phyloP scores from a whole-genome alignment of 2,888 invertebrate species.

The Mythimna pallens region DNA sequence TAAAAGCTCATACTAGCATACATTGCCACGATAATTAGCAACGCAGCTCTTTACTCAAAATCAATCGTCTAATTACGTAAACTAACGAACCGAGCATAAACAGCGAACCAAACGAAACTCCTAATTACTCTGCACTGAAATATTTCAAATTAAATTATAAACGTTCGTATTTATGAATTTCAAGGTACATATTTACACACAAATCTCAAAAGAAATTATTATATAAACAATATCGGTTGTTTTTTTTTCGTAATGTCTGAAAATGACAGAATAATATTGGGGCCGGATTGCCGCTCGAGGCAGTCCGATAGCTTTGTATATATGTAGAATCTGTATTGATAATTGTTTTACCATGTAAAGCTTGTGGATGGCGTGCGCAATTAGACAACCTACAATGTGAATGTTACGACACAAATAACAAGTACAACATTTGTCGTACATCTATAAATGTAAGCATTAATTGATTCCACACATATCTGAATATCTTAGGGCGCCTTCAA shows the following conservation, averaged over 20 bases:
- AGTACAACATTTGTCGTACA: neutral
- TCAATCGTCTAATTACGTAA: constrained; percentile 50
- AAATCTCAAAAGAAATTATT: constrained; percentile 17
- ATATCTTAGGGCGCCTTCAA: no score
- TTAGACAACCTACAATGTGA: neutral
- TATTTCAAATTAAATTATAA: constrained; percentile 40
- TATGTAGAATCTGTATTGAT: constrained; percentile 39
- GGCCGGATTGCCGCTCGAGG: constrained; percentile 54
- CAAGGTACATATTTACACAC: constrained; percentile 3
- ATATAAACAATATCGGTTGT: constrained; percentile 25
- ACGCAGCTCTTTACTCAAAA: constrained; percentile 41
- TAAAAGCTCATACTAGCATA: neutral
- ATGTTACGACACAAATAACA: neutral
- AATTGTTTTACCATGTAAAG: constrained; percentile 31
- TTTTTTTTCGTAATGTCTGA: constrained; percentile 44
- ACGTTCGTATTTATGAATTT: constrained; percentile 17
- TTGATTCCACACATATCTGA: no score
- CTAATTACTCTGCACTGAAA: constrained; percentile 33
- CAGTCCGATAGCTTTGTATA: constrained; percentile 23
- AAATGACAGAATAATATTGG: constrained; percentile 59
- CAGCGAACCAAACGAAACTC: constrained; percentile 6
- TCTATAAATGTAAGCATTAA: no score
- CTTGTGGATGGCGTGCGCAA: neutral
- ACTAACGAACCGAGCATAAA: constrained; percentile 47
- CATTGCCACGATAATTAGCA: constrained; percentile 33